Conservation (phyloP, 2,113 vertebrate species). For the Nerophis ophidion region DNA sequence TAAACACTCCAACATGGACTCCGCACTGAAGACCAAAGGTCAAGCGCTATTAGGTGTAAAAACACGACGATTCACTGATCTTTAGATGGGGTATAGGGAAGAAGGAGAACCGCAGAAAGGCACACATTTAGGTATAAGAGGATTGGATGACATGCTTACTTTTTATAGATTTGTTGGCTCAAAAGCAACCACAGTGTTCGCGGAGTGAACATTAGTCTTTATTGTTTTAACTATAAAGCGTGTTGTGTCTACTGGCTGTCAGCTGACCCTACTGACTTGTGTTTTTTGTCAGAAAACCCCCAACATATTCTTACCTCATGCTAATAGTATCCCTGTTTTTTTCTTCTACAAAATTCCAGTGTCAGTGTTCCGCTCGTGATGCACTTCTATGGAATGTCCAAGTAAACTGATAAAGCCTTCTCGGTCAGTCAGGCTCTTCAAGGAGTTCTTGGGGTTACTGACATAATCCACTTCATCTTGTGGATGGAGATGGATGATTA, state of each 20-base stretch:
- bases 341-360: constrained; percentile 18
- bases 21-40: constrained; percentile 38
- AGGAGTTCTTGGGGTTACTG: constrained; percentile 18
- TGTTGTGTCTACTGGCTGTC: constrained; percentile 41
- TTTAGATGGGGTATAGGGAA: constrained; percentile 24
- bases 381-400: constrained; percentile 17
- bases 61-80: constrained; percentile 53
- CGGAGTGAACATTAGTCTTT: constrained; percentile 31
- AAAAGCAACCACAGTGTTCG: constrained; percentile 30
- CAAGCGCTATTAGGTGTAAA: constrained; percentile 56
- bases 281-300: constrained; percentile 34
- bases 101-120: constrained; percentile 39
- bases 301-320: constrained; percentile 19
- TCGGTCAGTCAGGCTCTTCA: constrained; percentile 14
- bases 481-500: constrained; percentile 48
- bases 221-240: constrained; percentile 43
- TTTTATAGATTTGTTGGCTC: constrained; percentile 38
- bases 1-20: constrained; percentile 53
- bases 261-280: constrained; percentile 24
- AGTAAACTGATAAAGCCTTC: constrained; percentile 29
- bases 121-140: constrained; percentile 48
- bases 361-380: constrained; percentile 16
- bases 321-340: constrained; percentile 17
- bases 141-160: constrained; percentile 45
- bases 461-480: constrained; percentile 41